Evolutionary conservation across 1,140 invertebrate species (phyloP).

Genomic region (Euglossa dilemma): DNA sequence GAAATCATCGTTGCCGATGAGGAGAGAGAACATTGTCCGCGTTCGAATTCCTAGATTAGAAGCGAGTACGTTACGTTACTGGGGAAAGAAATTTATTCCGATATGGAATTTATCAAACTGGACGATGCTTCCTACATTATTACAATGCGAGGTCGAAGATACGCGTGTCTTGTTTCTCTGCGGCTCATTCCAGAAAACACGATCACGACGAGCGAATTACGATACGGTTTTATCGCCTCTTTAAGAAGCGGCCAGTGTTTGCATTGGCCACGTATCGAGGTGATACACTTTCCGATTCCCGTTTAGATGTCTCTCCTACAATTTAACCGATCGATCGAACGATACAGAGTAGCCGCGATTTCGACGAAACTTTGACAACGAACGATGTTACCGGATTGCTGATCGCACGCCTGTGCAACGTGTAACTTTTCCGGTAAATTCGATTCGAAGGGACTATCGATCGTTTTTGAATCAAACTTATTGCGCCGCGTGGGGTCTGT

Average conservation of each 20-base stretch:
- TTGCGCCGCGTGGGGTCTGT: not conserved
- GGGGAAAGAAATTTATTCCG: too few relatives aligned
- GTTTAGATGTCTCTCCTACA: not conserved
- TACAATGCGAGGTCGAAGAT: too few relatives aligned
- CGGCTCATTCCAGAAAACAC: not conserved
- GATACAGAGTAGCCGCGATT: not conserved
- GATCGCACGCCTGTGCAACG: not conserved
- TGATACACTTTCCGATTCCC: not conserved
- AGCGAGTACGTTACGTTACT: too few relatives aligned
- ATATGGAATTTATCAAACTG: too few relatives aligned
- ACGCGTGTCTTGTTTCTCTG: not conserved
- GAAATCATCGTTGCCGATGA: too few relatives aligned
- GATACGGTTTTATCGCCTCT: conserved; percentile 27
- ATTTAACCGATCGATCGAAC: not conserved
- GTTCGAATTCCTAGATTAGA: too few relatives aligned
- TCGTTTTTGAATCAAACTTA: not conserved
- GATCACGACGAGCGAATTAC: not conserved
- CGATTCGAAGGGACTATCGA: not conserved
- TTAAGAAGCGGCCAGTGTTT: not conserved
- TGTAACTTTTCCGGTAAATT: too few relatives aligned
- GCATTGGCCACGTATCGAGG: not conserved
- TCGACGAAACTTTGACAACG: not conserved
- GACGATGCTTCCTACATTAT: too few relatives aligned
- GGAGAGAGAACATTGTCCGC: too few relatives aligned
- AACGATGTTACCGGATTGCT: too few relatives aligned